Base-by-base conservation (phyloP, 2,888 invertebrate species). In the Dolichopus griseipennis region DNA sequence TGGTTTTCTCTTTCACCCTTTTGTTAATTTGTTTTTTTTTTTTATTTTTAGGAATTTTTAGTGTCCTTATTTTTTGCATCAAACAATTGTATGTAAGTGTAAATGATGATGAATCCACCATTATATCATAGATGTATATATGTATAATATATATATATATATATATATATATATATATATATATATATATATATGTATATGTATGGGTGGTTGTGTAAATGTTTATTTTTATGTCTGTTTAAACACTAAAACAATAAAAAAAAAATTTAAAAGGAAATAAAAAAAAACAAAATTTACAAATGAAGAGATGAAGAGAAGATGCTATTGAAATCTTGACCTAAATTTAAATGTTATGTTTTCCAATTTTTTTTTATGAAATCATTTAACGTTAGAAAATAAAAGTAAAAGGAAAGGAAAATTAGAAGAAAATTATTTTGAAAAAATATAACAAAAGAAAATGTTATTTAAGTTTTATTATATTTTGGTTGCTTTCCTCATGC, bases 261-360 rank as follows among this genome's bases (percentile, higher is more conserved):
- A 37, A 7, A 7, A 37, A 37, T 7, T 7, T 7, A 9, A 37
- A 10, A 37, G 1, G 5, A 37, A 37, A 37, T 5, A 5, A 52
- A 52, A 52, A 18, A 52, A 52, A 52, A 52, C 9, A 18, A 52
- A 7, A 52, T 10, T 18, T 52, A 18, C 52, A 52, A 2, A 27
- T 27, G 27, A 27, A 27, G 27, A 27, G 27, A 27, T 27, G 27
- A 27, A 27, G 5, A 52, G 52, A 52, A 52, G 37, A 7, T 52
- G 15, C 52, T 52, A 52, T 52, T 52, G 52, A 52, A 52, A 52
- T 52, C 52, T 52, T 52, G 52, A 52, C 52, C 52, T 52, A 52
- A 52, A 52, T 52, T 52, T 52, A 12, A 52, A 52, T 52, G 8
- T 52, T 9, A 12, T 52, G 52, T 18, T 52, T 52, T 52, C 18